Base-by-base conservation (phyloP, 2,888 invertebrate genomes). In the Sarcophaga caerulescens region DNA sequence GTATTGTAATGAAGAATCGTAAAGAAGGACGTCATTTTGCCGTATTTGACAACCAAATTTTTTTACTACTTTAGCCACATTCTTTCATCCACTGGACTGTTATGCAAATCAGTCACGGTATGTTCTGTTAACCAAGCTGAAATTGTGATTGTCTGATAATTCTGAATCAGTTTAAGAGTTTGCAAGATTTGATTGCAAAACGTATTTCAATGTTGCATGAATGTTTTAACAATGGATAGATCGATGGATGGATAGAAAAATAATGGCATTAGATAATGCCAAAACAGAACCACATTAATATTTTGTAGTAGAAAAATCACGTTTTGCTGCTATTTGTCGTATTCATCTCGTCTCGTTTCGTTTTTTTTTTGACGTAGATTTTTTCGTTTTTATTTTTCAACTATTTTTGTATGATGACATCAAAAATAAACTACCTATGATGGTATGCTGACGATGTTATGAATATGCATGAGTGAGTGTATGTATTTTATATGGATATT, bases 401-500 rank as follows among this genome's bases (percentile, higher is more conserved):
- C 45, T n/a, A n/a, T 66, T 66, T 17, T 57, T 66, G 35, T 35
- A 19, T 52, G 60, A 44, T n/a, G 19, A 10, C 52, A 52, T 17
- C 52, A 35, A 35, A 78, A 70, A 78, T 62, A 11, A 52, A 69
- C 69, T 69, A 52, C 10, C 19, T 52, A 25, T 62, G 45, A 21
- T 35, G 17, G 4, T 63, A 63, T 79, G 78, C 62, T 70, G 70
- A 70, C 52, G 12, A 21, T 70, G 44, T 60, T 60, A 59, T 78
- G 45, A 70, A 78, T 52, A 52, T 79, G 62, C 47, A 78, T 78
- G 57, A 78, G n/a, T n/a, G n/a, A n/a, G n/a, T n/a, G n/a, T n/a
- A 77, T 10, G 1, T 35, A 35, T 35, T 35, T 35, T 47, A 14
- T 47, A 52, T 52, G 52, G 1, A 17, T 52, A 52, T 52, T 52